phyloP scores from a whole-genome alignment of 2,888 invertebrate species.

The Rhingia rostrata region DNA sequence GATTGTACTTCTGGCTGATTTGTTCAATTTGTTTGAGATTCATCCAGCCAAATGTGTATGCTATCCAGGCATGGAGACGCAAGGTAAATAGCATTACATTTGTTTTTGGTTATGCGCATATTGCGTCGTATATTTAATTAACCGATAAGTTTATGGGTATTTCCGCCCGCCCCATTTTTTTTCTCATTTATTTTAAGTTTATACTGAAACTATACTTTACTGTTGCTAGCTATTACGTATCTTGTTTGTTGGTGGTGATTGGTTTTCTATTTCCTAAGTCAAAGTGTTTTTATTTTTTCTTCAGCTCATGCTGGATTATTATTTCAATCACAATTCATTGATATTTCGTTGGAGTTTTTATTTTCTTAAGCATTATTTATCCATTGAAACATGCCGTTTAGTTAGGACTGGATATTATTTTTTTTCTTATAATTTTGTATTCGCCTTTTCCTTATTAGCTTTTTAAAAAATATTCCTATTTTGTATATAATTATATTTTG shows the following conservation, averaged over 20 bases:
- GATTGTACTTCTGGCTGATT: conserved; percentile 95
- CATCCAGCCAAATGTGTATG: conserved; percentile 95
- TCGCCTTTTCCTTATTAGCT: conserved; percentile 12
- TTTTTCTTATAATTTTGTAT: neutral
- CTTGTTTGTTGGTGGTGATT: conserved; percentile 44
- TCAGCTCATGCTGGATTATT: conserved; percentile 11
- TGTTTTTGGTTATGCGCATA: neutral
- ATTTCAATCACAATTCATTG: conserved; percentile 16
- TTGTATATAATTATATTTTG: neutral
- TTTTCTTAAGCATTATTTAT: neutral
- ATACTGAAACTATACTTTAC: neutral
- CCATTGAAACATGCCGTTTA: neutral
- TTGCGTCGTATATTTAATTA: neutral
- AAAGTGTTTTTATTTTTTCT: neutral
- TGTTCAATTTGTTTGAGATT: conserved; percentile 96
- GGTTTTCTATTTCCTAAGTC: conserved; percentile 6
- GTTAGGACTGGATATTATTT: neutral
- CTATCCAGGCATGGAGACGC: conserved; percentile 88
- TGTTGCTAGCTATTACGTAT: conserved; percentile 6
- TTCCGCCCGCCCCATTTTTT: neutral
- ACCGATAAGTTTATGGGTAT: conserved; percentile 2
- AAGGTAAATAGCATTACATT: conserved; percentile 77
- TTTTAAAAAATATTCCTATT: neutral
- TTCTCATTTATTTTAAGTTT: conserved; percentile 2
- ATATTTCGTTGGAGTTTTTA: neutral